Evolutionary conservation across 1,140 invertebrate species (phyloP).

Genomic region (Ganaspis sp.): DNA sequence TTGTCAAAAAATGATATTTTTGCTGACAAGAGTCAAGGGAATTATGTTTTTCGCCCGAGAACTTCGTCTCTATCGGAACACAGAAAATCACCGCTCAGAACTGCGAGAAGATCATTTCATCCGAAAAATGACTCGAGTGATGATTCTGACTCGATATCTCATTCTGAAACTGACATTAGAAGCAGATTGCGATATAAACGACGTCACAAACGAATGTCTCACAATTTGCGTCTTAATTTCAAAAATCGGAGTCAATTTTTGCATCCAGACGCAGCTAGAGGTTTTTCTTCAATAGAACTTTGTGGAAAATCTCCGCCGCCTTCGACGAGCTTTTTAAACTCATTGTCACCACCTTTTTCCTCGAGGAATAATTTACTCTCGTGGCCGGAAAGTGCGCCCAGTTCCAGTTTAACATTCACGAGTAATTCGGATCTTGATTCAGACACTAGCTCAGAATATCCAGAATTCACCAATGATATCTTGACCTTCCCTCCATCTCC

Average conservation of each 20-base stretch:
- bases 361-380: slow-evolving; percentile 69
- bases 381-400: slow-evolving; percentile 73
- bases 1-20: slow-evolving; percentile 52
- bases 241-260: slow-evolving; percentile 65
- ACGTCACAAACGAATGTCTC: slow-evolving; percentile 63
- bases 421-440: slow-evolving; percentile 73
- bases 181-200: slow-evolving; percentile 65
- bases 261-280: slow-evolving; percentile 63
- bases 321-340: slow-evolving; percentile 73
- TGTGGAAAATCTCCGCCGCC: slow-evolving; percentile 72
- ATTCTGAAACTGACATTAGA: slow-evolving; percentile 73
- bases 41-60: slow-evolving; percentile 64
- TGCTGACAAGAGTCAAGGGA: slow-evolving; percentile 44
- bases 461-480: slow-evolving; percentile 72
- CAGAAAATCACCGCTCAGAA: slow-evolving; percentile 63
- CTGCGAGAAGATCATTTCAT: slow-evolving; percentile 70
- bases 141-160: slow-evolving; percentile 72
- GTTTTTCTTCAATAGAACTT: slow-evolving; percentile 63
- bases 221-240: slow-evolving; percentile 66
- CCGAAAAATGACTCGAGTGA: slow-evolving; percentile 71
- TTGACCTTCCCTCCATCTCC: slow-evolving; percentile 71
- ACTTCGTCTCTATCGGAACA: slow-evolving; percentile 71
- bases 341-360: slow-evolving; percentile 71
- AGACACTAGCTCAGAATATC: slow-evolving; percentile 73
- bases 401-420: slow-evolving; percentile 73